phyloP scores from a whole-genome alignment of 2,797 vertebrate genomes.

The Sebastes cheni region DNA sequence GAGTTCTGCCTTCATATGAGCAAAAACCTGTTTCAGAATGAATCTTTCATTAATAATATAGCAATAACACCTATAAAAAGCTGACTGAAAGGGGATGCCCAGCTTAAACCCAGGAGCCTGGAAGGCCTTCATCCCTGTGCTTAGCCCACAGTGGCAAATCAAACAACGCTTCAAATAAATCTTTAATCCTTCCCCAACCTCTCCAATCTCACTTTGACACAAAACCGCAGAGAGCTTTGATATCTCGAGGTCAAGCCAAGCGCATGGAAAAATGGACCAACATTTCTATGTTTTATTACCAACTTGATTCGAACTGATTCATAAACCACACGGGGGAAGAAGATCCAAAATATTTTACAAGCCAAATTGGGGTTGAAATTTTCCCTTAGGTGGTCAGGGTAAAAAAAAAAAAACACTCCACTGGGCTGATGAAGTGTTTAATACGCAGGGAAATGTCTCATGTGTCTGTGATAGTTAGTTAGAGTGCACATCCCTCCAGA shows the following conservation, averaged over 20 bases:
- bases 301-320: neutral
- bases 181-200: conserved; percentile 36
- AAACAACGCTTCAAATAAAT: conserved; percentile 26
- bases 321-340: conserved; percentile 1
- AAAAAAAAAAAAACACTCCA: neutral
- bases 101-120: neutral
- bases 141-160: conserved; percentile 33
- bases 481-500: neutral
- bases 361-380: neutral
- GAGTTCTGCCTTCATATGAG: neutral
- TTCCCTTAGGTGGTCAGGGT: neutral
- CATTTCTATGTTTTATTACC: neutral
- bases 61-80: neutral
- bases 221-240: conserved; percentile 20
- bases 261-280: neutral
- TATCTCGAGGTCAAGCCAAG: conserved; percentile 15
- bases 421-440: conserved; percentile 33
- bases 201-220: conserved; percentile 38
- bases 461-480: conserved; percentile 3
- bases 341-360: neutral
- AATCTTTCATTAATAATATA: neutral
- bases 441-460: conserved; percentile 21
- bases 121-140: conserved; percentile 10
- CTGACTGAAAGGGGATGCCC: neutral
- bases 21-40: neutral